Conservation (phyloP, 2,797 vertebrate species). For the Chrysocyon brachyurus region DNA sequence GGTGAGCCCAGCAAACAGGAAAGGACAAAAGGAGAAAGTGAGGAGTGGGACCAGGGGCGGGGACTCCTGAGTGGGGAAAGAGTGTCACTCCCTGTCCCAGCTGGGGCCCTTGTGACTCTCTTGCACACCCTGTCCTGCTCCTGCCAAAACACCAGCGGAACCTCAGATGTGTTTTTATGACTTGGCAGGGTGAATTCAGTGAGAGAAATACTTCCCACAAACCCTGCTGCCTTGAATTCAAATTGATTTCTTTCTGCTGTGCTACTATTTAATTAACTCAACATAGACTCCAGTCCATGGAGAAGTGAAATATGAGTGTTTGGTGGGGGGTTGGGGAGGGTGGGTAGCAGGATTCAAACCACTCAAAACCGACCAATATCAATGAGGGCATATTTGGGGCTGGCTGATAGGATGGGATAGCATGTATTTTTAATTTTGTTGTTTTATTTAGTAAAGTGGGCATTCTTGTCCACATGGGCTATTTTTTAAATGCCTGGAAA, state of each 20-base stretch:
- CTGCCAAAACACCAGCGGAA: neutral
- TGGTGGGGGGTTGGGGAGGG: neutral
- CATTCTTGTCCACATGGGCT: neutral
- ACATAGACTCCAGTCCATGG: neutral
- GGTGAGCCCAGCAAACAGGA: neutral
- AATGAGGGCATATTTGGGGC: neutral
- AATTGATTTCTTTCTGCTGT: neutral
- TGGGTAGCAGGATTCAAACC: neutral
- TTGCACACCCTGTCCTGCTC: neutral
- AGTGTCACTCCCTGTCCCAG: neutral
- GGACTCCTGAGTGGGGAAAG: neutral
- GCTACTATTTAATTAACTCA: neutral
- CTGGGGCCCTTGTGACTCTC: neutral
- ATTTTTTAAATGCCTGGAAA: neutral
- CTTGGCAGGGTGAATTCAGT: neutral
- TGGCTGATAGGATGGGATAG: neutral
- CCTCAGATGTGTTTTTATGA: neutral
- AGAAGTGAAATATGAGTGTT: neutral
- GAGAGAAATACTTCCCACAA: neutral
- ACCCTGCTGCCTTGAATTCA: neutral
- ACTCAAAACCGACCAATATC: neutral
- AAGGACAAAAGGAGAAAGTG: neutral
- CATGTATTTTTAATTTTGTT: neutral
- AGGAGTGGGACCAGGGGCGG: neutral
- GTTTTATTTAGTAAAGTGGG: neutral